These are phyloP conservation scores for Tupaia chinensis DNA, from an alignment of 2,113 vertebrate genomes.

Conservation along the genomic window DNA sequence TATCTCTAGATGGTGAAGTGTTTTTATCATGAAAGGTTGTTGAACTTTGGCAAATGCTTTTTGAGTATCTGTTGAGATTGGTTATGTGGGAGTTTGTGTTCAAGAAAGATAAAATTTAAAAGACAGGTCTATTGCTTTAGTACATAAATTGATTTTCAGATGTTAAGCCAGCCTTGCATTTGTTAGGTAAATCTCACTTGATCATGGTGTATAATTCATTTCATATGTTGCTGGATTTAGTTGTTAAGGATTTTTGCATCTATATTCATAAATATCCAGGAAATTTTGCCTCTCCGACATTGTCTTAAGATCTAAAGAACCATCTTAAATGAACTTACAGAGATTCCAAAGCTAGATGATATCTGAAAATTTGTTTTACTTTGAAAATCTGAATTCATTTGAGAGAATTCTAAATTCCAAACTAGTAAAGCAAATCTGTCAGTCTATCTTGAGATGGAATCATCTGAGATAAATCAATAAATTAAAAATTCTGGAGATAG, in stretches of 20 bases:
- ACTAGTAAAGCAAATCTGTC: not conserved
- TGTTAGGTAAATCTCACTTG: not conserved
- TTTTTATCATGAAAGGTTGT: not conserved
- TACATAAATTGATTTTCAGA: not conserved
- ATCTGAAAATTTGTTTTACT: conserved; percentile 27
- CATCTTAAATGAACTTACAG: not conserved
- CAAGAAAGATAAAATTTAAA: not conserved
- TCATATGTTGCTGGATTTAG: not conserved
- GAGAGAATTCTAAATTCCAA: conserved; percentile 30
- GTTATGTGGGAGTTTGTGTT: not conserved
- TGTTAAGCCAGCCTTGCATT: not conserved
- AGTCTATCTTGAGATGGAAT: not conserved
- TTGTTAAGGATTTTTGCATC: conserved; percentile 23
- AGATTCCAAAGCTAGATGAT: conserved; percentile 3
- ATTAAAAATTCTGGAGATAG: not conserved
- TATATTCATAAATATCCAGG: not conserved
- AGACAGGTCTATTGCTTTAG: not conserved
- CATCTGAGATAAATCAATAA: not conserved
- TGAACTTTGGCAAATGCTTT: not conserved
- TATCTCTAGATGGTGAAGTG: not conserved
- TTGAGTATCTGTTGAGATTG: not conserved
- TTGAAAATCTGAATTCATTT: not conserved
- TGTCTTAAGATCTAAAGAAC: not conserved
- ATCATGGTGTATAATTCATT: not conserved
- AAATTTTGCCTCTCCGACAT: not conserved